Percentiles rank a stretch among this genome's conserved stretches.
Evolutionary conservation across 2,797 vertebrate species (phyloP).

Genomic region (Bovichtus diacanthus): DNA sequence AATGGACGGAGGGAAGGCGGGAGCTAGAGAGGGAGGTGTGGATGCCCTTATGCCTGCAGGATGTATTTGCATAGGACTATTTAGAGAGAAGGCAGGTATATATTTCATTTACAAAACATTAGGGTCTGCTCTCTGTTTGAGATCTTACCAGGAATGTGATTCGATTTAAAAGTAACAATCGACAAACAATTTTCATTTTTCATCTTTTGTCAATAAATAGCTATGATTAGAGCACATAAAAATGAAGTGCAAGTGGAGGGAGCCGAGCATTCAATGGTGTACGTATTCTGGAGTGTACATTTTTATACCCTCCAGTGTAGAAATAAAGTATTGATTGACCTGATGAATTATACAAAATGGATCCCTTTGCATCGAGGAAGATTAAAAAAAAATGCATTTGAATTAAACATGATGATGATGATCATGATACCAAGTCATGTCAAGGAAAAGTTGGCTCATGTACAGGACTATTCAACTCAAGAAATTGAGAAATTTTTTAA

Average conservation of each 20-base stretch:
- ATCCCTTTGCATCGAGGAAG: conserved; percentile 61
- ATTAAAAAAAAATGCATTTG: conserved; percentile 66
- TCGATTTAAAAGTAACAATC: background rate
- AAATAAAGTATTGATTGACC: conserved; percentile 73
- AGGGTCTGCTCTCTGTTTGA: background rate
- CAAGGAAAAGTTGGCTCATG: conserved; percentile 35
- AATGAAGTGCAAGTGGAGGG: conserved; percentile 16
- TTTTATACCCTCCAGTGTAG: conserved; percentile 39
- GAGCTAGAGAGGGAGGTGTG: conserved; percentile 24
- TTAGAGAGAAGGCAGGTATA: background rate
- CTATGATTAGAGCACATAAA: background rate
- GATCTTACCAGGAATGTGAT: background rate
- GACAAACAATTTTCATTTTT: background rate
- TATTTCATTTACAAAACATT: conserved; percentile 15
- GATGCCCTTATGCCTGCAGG: conserved; percentile 43
- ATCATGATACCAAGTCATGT: conserved; percentile 51
- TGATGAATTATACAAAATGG: conserved; percentile 67
- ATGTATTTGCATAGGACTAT: conserved; percentile 45
- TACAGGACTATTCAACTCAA: background rate
- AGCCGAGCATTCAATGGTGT: conserved; percentile 23
- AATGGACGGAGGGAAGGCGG: conserved; percentile 26
- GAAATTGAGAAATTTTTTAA: background rate
- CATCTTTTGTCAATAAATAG: conserved; percentile 1
- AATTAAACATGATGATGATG: conserved; percentile 68
- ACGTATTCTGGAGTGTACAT: conserved; percentile 36